Evolutionary conservation across 2,113 vertebrate genomes (phyloP).

Genomic region (Herpetotheres cachinnans): DNA sequence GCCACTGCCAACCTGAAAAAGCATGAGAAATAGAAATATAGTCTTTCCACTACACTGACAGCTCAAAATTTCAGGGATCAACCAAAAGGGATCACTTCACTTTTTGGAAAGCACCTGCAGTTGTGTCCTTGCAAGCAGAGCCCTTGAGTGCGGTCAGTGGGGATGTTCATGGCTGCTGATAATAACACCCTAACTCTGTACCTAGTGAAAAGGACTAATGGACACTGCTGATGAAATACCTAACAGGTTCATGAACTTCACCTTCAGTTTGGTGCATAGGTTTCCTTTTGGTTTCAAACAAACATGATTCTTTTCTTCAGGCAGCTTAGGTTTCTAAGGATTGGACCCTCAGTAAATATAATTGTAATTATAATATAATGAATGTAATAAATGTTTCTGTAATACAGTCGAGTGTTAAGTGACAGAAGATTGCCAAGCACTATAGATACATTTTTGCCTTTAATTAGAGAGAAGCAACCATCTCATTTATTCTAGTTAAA

Average conservation of each 20-base stretch:
- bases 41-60: not conserved
- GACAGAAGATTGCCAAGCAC: conserved; percentile 49
- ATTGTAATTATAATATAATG: conserved; percentile 40
- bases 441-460: conserved; percentile 44
- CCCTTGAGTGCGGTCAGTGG: not conserved
- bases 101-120: not conserved
- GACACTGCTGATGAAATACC: not conserved
- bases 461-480: conserved; percentile 58
- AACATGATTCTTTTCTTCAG: not conserved
- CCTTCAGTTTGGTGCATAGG: not conserved
- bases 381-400: conserved; percentile 18
- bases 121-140: not conserved
- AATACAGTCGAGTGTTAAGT: conserved; percentile 47
- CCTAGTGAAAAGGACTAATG: not conserved
- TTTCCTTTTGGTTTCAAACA: not conserved
- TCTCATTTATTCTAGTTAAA: conserved; percentile 56
- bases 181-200: not conserved
- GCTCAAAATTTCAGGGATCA: not conserved
- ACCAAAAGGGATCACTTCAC: not conserved
- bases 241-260: not conserved
- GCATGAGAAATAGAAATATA: not conserved
- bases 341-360: not conserved
- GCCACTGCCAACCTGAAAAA: not conserved
- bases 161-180: not conserved
- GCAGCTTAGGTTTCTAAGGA: not conserved